Evolutionary conservation across 2,113 vertebrate species (phyloP), one percentile per base, ranked within the genome.

Genomic region (Hystrix cristata): DNA sequence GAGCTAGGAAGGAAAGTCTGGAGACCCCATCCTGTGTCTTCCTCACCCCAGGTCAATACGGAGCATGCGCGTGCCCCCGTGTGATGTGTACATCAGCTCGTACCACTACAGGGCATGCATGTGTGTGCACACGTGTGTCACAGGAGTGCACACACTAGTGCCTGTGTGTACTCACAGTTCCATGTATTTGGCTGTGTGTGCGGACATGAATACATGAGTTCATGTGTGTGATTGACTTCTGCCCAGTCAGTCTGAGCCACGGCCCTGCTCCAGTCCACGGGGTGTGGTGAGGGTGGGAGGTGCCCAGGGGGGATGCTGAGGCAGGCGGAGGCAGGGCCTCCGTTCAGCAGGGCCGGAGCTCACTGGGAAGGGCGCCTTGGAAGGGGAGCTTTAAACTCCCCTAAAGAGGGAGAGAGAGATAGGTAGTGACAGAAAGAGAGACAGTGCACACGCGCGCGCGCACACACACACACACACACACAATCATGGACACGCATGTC

Each of bases 111-210:
- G 25, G 25, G 71, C 38, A 21, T 25, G 38, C 9, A 25, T 3
- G n/a, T 57, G 55, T 15, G 15, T 57, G 55, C 55, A 7, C 55
- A 7, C 5, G 34, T n/a, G 31, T 38, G 67, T 38, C 60, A 5
- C 60, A 25, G 60, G 21, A 46, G 29, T 67, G 81, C 55, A 14
- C 8, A 3, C 7, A 13, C 31, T 23, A 53, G 3, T 62, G 65
- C 4, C 1, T 14, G 9, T 31, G 80, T 11, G 14, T 16, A 4
- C 8, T 7, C 23, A 29, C 23, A 21, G 14, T 38, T 13, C 11
- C 7, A 1, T 0, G 2, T 34, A n/a, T 0, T 1, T 38, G 13
- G 5, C 48, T 5, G 46, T 23, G 31, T 2, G 15, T 7, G 0
- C 11, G 19, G 18, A 12, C 13, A 38, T 38, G 38, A 25, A 14